phyloP scores from a whole-genome alignment of 2,797 vertebrate genomes.

The Capromys pilorides region DNA sequence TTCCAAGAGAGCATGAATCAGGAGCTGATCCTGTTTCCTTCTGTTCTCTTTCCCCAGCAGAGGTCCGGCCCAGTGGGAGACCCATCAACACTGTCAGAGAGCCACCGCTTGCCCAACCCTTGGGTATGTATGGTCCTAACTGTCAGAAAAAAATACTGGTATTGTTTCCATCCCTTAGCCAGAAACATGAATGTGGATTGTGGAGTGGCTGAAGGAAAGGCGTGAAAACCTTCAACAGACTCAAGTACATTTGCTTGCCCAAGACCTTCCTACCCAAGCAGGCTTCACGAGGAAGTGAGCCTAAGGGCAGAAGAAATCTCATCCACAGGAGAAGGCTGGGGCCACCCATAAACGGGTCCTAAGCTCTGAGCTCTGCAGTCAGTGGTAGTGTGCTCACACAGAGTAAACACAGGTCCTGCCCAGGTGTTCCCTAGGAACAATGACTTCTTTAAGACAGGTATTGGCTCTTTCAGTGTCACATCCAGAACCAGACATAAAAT shows the following conservation, averaged over 20 bases:
- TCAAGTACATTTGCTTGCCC: background rate
- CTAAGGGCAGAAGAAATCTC: background rate
- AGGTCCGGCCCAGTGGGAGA: constrained; percentile 93
- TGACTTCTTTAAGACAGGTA: background rate
- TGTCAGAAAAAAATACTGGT: background rate
- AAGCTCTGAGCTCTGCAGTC: background rate
- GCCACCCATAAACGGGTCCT: background rate
- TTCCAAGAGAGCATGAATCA: background rate
- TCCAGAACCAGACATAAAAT: background rate
- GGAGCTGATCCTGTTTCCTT: constrained; percentile 43
- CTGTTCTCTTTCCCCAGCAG: constrained; percentile 87
- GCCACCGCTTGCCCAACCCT: constrained; percentile 90
- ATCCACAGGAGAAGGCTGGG: background rate
- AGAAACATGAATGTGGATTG: background rate
- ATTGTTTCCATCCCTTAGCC: background rate
- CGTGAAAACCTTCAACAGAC: background rate
- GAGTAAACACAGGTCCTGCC: background rate
- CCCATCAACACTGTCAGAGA: constrained; percentile 93
- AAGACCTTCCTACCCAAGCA: background rate
- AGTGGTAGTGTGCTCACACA: background rate
- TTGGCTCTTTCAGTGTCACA: background rate
- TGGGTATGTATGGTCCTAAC: constrained; percentile 86
- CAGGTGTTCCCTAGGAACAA: background rate
- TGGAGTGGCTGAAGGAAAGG: background rate
- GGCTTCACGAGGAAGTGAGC: background rate